Percentiles rank a stretch among this genome's conserved stretches.
Evolutionary conservation across 2,797 vertebrate genomes (phyloP).

Genomic region (Enteromius trimaculatus): DNA sequence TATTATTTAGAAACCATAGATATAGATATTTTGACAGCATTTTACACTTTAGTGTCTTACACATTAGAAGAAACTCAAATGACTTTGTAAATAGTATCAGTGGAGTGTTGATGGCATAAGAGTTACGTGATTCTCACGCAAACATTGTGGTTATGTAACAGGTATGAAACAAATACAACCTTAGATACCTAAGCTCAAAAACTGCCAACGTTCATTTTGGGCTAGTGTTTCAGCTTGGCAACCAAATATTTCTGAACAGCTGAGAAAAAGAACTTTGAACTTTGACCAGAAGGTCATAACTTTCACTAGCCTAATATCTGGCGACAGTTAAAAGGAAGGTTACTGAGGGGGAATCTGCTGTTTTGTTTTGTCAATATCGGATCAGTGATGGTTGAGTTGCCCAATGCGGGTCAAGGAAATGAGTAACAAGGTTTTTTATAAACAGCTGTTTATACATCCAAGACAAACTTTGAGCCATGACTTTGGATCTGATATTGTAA

Average conservation of each 20-base stretch:
- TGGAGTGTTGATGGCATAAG: slow-evolving; percentile 15
- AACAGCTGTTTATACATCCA: slow-evolving; percentile 31
- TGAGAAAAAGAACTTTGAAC: slow-evolving; percentile 17
- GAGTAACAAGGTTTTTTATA: slow-evolving; percentile 24
- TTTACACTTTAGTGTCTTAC: neutral
- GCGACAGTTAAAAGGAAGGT: neutral
- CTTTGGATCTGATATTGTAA: slow-evolving; percentile 34
- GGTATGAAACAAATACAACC: neutral
- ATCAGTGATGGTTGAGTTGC: slow-evolving; percentile 43
- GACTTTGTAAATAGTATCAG: slow-evolving; percentile 11
- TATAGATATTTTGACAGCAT: neutral
- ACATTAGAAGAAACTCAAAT: neutral
- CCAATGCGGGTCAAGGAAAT: slow-evolving; percentile 44
- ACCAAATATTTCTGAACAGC: slow-evolving; percentile 1
- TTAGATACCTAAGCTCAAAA: neutral
- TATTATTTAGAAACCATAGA: neutral
- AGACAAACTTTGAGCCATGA: slow-evolving; percentile 49
- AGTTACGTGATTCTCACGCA: neutral
- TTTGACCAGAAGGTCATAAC: neutral
- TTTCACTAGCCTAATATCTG: slow-evolving; percentile 12
- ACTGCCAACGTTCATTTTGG: neutral
- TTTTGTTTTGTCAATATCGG: slow-evolving; percentile 49
- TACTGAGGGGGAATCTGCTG: neutral
- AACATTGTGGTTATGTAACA: slow-evolving; percentile 41
- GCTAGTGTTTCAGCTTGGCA: neutral